These are phyloP conservation scores for Calycopis cecrops DNA, from an alignment of 1,140 invertebrate genomes.

Conservation along the genomic window DNA sequence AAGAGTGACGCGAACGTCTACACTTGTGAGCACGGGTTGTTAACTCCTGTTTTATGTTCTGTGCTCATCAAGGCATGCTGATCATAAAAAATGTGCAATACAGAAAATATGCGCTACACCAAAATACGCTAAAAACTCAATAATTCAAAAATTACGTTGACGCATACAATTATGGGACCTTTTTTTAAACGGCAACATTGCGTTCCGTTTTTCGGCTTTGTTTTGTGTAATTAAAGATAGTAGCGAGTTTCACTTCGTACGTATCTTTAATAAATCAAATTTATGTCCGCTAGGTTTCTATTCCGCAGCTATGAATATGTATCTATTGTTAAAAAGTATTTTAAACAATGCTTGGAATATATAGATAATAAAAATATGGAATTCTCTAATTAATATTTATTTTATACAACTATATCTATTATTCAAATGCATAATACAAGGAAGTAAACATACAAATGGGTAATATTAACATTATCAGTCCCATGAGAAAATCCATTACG, in stretches of 20 bases:
- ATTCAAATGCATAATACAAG: constrained; percentile 7
- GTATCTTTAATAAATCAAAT: too few species aligned
- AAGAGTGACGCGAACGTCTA: not conserved
- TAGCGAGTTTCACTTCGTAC: too few species aligned
- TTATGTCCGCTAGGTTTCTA: not conserved
- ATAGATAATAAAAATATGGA: constrained; percentile 8
- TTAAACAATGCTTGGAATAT: not conserved
- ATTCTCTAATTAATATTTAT: constrained; percentile 5
- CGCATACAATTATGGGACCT: too few species aligned
- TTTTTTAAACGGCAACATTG: too few species aligned
- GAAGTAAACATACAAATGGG: constrained; percentile 1
- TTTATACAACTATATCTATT: constrained; percentile 7
- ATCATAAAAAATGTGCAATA: not conserved
- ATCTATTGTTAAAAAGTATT: constrained; percentile 6
- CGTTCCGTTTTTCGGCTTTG: too few species aligned
- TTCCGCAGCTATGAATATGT: not conserved
- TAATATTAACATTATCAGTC: not conserved
- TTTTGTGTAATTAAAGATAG: too few species aligned
- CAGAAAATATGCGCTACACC: too few species aligned
- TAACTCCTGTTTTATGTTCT: not conserved
- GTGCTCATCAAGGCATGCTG: not conserved
- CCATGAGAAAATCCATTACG: not conserved
- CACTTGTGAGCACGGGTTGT: not conserved
- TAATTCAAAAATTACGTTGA: too few species aligned
- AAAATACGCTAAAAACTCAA: too few species aligned